Base-by-base conservation (phyloP, 2,113 vertebrate species). In the Archocentrus centrarchus region DNA sequence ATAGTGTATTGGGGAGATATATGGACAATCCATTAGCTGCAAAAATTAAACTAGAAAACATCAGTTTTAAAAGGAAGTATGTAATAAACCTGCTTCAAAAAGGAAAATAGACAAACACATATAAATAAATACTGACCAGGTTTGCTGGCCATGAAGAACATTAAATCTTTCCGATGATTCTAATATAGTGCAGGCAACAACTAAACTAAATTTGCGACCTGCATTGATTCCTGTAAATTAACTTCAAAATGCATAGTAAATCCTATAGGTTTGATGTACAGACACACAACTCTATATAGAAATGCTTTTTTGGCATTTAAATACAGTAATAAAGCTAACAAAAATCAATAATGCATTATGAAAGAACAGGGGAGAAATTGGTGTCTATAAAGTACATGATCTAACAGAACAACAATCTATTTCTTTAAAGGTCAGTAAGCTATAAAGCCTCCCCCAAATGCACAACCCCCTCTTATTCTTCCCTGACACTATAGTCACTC, bases 351-450 rank as follows among this genome's bases (percentile, higher is more conserved):
- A 91, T 89, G 90, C 86, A 95, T 94, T 95, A 93, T 57, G 89
- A 92, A 90, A 90, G 83, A 94, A 93, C 90, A 87, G 90, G 81
- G 75, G 32, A 75, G 78, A 85, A 85, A 24, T 75, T 88, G 70
- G 57, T 90, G 88, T 92, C 90, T 93, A 91, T 88, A 85, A 77
- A 93, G 86, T 89, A 81, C 87, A 91, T 87, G 82, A 90, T 92
- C 88, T 90, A 86, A 92, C 79, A 86, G 75, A 92, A 91, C 85
- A 93, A 94, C 89, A 94, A 90, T 90, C 88, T 84, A 92, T 93
- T 94, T 92, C 84, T 93, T 84, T 78, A 88, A 96, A 97, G 96
- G 96, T 97, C 96, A 97, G 77, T 82, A 76, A 89, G 83, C 91
- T 91, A 92, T 91, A 95, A 95, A 95, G 90, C 57, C 77, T 47